A percentile compares a stretch with the other conserved stretches of the same genome.
Conservation (phyloP, 2,797 vertebrate species). For the Micropoecilia bifurca region DNA sequence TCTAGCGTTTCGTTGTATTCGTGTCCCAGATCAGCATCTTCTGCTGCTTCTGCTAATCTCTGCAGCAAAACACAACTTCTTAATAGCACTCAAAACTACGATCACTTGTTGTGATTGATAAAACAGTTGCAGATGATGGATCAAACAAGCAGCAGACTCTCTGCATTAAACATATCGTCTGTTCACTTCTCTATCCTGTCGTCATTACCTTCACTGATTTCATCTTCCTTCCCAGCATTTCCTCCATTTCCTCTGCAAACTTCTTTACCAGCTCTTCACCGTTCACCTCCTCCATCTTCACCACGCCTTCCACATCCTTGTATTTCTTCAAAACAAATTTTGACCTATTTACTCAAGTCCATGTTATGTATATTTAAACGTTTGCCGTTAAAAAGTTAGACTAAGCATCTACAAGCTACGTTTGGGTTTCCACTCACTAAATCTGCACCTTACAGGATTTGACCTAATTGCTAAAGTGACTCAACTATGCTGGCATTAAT, state of each 20-base stretch:
- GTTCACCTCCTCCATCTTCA: conserved; percentile 91
- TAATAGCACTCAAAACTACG: neutral
- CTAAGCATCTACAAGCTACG: neutral
- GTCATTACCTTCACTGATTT: conserved; percentile 90
- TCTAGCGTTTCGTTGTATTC: conserved; percentile 90
- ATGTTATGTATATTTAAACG: neutral
- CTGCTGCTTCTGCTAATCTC: conserved; percentile 91
- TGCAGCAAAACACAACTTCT: conserved; percentile 59
- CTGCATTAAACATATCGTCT: conserved; percentile 1
- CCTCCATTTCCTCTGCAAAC: conserved; percentile 95
- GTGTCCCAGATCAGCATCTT: conserved; percentile 93
- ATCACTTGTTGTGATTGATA: neutral
- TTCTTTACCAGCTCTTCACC: conserved; percentile 90
- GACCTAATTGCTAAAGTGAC: neutral
- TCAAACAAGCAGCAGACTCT: neutral
- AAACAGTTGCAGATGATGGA: neutral
- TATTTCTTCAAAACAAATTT: conserved; percentile 84
- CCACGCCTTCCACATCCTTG: conserved; percentile 88
- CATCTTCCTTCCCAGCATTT: conserved; percentile 93
- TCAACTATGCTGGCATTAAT: neutral
- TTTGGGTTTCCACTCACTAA: neutral
- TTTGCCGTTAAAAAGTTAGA: neutral
- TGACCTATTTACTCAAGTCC: neutral
- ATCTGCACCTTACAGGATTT: neutral
- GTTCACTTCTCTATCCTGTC: neutral